Evolutionary conservation across 2,888 invertebrate species (phyloP), one percentile per base, ranked within the genome.

Genomic region (Eupelmus urozonus): DNA sequence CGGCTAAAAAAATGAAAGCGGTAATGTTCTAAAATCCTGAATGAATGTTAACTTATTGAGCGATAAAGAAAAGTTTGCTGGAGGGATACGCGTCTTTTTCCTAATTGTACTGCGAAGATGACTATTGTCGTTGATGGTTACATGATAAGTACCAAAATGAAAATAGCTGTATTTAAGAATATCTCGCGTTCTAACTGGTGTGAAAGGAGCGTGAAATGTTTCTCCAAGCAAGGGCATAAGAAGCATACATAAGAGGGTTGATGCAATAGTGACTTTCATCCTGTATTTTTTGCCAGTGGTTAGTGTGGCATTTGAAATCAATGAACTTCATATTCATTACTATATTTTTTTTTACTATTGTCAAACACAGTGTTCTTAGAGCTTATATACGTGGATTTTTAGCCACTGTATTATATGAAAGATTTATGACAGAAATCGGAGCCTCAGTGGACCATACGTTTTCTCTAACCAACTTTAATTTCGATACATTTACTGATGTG

Each of bases 201-300:
- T 83, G 83, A 85, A 82, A 81, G 82, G 81, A 83, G 80, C 83
- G 84, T 83, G 79, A 83, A 84, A 83, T 84, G 81, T 83, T 85
- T 82, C 81, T 83, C 80, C 81, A 75, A 74, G 71, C 75, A 78
- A 77, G 63, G 70, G 79, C 78, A 82, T 80, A 76, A 77, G 76
- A 82, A 78, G 81, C 77, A 76, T 82, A 80, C 78, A 81, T 82
- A 78, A 71, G 69, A 82, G 87, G 87, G 82, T 87, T 88, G 88
- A 85, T 88, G 88, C 88, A 87, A 85, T 83, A 84, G 88, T 87
- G 84, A 83, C 81, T 84, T 83, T 81, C 27, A 83, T 80, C 82
- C 82, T 49, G n/a, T 57, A 69, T 42, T 78, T 79, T 20, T 77
- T 81, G 79, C 80, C 78, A 81, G 69, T 73, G 66, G 60, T 77